These are phyloP conservation scores for Girardia tigrina DNA, from an alignment of 2,888 invertebrate genomes.

Conservation along the genomic window DNA sequence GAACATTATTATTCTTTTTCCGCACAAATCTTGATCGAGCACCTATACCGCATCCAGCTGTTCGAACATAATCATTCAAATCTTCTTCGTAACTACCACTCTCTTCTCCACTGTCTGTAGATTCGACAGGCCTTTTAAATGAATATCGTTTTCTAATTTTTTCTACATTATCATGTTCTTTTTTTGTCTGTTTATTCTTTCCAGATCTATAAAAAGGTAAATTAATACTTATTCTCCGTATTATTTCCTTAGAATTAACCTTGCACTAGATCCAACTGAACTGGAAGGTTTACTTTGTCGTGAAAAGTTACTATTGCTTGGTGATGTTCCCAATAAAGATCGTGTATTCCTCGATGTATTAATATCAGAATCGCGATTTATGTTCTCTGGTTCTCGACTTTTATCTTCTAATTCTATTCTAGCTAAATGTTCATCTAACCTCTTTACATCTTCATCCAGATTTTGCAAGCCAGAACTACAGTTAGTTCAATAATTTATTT, in stretches of 20 bases:
- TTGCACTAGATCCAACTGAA: not conserved
- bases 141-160: not conserved
- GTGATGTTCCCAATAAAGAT: not conserved
- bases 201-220: too few relatives aligned
- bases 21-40: not conserved
- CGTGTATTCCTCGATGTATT: not conserved
- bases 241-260: too few relatives aligned
- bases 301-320: not conserved
- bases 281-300: not conserved
- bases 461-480: constrained; percentile 1
- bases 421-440: not conserved
- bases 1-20: not conserved
- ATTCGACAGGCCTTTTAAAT: not conserved
- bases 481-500: not conserved
- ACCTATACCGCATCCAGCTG: not conserved
- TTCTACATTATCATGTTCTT: not conserved
- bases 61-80: not conserved
- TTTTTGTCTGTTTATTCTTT: too few relatives aligned
- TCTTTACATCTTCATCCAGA: not conserved
- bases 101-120: not conserved
- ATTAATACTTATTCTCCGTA: too few relatives aligned
- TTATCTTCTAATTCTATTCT: constrained; percentile 12
- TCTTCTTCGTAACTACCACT: constrained; percentile 8
- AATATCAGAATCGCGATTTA: not conserved
- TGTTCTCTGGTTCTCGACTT: not conserved